Percentiles rank a stretch among this genome's conserved stretches.
Conservation (phyloP, 2,888 invertebrate species). For the Agrypnus murinus region DNA sequence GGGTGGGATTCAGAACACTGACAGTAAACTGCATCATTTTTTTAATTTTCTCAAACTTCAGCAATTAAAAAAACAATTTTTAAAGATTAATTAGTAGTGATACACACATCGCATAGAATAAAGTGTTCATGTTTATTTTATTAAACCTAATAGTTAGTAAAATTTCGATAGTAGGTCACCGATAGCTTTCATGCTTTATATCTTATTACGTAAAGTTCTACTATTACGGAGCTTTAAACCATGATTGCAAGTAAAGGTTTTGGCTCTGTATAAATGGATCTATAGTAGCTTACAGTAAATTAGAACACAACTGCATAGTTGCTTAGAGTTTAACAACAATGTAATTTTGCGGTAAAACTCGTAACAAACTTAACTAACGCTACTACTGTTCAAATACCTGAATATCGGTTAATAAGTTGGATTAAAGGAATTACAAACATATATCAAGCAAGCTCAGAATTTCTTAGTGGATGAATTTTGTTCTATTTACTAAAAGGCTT, state of each 20-base stretch:
- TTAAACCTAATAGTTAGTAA: no score
- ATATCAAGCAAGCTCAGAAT: background rate
- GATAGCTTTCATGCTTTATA: no score
- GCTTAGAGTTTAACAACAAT: slow-evolving; percentile 34
- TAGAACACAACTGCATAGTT: slow-evolving; percentile 38
- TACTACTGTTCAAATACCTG: slow-evolving; percentile 3
- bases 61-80: no score
- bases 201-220: background rate
- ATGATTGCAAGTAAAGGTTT: slow-evolving; percentile 28
- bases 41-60: no score
- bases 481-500: no score
- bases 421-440: background rate
- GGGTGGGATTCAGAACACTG: no score
- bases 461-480: background rate
- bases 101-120: no score
- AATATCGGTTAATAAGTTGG: background rate
- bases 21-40: no score
- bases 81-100: no score
- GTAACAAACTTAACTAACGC: slow-evolving; percentile 30
- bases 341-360: slow-evolving; percentile 39
- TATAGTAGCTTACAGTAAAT: slow-evolving; percentile 33
- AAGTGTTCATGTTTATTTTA: no score
- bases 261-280: slow-evolving; percentile 27
- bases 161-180: no score
- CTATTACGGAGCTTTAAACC: background rate